Evolutionary conservation across 2,888 invertebrate species (phyloP), one percentile per base, ranked within the genome.

Genomic region (Alviniconcha strummeri): DNA sequence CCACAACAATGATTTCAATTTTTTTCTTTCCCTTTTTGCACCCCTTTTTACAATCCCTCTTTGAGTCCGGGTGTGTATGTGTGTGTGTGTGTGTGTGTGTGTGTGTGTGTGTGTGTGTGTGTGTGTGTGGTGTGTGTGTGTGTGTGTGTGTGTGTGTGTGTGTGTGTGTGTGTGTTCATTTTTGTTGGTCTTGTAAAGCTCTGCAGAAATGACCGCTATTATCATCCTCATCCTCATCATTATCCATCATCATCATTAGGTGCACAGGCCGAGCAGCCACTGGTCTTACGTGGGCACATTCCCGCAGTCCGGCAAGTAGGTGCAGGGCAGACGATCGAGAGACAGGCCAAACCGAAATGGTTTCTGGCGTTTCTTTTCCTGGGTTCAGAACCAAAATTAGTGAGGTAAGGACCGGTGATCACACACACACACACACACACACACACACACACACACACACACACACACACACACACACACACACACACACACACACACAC

Each of bases 291-390:
- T 36, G 15, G 77, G 54, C 6, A 82, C 82, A 55, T 77, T 67
- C 55, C 82, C 82, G 19, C 69, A 82, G 71, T 82, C 82, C 8
- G 55, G 67, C 36, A 82, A 55, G 36, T 82, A 82, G 55, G 69
- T 54, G 71, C 77, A 77, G 9, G 77, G 82, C 69, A 82, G 69
- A 17, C 75, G 13, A 36, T 77, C 69, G 36, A 82, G 56, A 13
- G 82, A 69, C 9, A n/a, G 15, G 13, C 82, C 77, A 15, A 82
- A 82, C 6, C 71, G 67, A 69, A 82, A 82, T n/a, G 15, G 55
- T n/a, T 69, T 69, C n/a, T 13, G 54, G 15, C 55, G 69, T 69
- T 67, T 54, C 17, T 80, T 80, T 13, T 55, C 19, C 80, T 67
- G 80, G 36, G 36, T 36, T 17, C 19, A 15, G 7, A n/a, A 17